Evolutionary conservation across 2,888 invertebrate genomes (phyloP), one percentile per base, ranked within the genome.

Genomic region (Pammene aurita): DNA sequence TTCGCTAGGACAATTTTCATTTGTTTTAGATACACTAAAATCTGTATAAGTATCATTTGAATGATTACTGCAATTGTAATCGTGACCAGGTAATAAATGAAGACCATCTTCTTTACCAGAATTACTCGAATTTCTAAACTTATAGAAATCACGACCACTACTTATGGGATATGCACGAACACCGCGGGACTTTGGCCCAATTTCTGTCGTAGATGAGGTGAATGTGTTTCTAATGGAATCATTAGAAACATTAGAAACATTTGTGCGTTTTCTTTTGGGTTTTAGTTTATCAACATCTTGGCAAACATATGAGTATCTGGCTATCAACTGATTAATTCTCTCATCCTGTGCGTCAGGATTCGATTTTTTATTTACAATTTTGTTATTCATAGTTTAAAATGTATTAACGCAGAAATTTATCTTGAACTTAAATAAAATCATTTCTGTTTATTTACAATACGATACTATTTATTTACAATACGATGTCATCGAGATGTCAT

Each of bases 261-360:
- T 41, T 41, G n/a, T 26, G 50, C 7, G 13, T 11, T 18, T n/a
- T 16, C 2, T 26, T 38, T 26, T 5, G 5, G 18, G 9, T 41
- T 41, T 18, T 18, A 9, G 4, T 11, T 46, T 26, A 7, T 35
- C 16, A 14, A 13, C 16, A 13, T 11, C 0, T 13, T 38, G 7
- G 16, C 18, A n/a, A 41, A 62, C 35, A 18, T 41, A 9, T 4
- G 41, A 41, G 41, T 62, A 62, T 52, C 41, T 50, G 38, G 50
- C 62, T 41, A 62, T 52, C 0, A 62, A 18, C 35, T 16, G 50
- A 38, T 52, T 18, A n/a, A 62, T 41, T 26, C 57, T 57, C 14
- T 13, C 38, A 10, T 56, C 57, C n/a, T 18, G n/a, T 26, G 46
- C 56, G 9, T 65, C 48, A 2, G 16, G 10, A 0, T 38, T 18